Evolutionary conservation across 1,140 invertebrate genomes (phyloP).

Genomic region (Sycophila sp.): DNA sequence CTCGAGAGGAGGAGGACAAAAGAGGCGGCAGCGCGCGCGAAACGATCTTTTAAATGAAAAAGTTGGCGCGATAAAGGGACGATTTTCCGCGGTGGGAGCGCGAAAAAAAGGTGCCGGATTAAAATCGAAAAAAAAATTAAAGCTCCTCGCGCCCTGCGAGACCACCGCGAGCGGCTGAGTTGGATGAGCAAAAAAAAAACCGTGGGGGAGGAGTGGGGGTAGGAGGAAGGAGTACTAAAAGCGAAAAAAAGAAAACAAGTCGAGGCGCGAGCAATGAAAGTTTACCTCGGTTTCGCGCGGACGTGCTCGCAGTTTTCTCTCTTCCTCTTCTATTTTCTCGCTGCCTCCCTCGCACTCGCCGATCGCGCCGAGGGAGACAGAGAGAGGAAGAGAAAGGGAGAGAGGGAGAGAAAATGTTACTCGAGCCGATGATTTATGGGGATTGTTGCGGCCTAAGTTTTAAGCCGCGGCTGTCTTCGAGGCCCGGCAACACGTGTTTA

Average conservation of each 20-base stretch:
- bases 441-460: constrained; percentile 24
- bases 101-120: too few species aligned
- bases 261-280: constrained; percentile 26
- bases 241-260: neutral
- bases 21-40: neutral
- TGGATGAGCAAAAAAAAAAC: neutral
- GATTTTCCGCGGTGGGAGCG: neutral
- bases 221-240: neutral
- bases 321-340: neutral
- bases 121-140: constrained; percentile 2
- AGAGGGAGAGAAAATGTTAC: too few species aligned
- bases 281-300: constrained; percentile 26
- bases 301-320: constrained; percentile 13
- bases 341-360: neutral
- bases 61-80: constrained; percentile 16
- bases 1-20: neutral
- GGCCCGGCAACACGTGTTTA: constrained; percentile 24
- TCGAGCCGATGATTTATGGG: constrained; percentile 37
- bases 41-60: constrained; percentile 8
- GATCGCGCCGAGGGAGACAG: too few species aligned
- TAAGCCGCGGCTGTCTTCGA: constrained; percentile 9
- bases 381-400: too few species aligned
- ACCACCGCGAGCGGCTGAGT: neutral
- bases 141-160: neutral
- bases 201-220: neutral